Evolutionary conservation across 2,797 vertebrate genomes (phyloP).

Genomic region (Myotis vivesi): DNA sequence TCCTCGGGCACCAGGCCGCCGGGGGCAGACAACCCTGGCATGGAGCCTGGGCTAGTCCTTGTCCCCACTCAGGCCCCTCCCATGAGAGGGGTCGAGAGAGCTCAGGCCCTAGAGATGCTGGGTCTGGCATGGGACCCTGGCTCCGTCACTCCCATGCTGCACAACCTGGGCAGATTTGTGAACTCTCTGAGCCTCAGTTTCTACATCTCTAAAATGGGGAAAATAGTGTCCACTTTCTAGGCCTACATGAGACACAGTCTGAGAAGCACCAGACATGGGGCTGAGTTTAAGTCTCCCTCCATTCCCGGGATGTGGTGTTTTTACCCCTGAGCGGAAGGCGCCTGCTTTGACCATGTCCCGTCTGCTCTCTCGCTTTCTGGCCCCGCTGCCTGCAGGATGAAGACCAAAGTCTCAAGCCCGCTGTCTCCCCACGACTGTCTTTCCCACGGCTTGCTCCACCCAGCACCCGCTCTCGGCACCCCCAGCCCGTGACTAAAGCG

Average conservation of each 20-base stretch:
- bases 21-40: neutral
- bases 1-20: constrained; percentile 24
- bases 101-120: neutral
- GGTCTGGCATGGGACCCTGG: neutral
- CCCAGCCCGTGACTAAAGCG: accelerated
- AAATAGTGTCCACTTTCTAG: neutral
- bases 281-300: neutral
- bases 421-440: neutral
- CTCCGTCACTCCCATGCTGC: neutral
- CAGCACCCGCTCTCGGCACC: neutral
- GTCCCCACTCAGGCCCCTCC: neutral
- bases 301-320: no score
- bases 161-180: neutral
- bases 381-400: neutral
- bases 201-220: neutral
- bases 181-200: neutral
- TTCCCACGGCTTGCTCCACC: neutral
- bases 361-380: neutral
- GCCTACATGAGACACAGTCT: neutral
- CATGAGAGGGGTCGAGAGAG: neutral
- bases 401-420: neutral
- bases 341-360: accelerated
- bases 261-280: neutral
- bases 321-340: accelerated
- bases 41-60: neutral